Evolutionary conservation across 2,888 invertebrate genomes (phyloP).

Genomic region (Parapristionchus giblindavisi): DNA sequence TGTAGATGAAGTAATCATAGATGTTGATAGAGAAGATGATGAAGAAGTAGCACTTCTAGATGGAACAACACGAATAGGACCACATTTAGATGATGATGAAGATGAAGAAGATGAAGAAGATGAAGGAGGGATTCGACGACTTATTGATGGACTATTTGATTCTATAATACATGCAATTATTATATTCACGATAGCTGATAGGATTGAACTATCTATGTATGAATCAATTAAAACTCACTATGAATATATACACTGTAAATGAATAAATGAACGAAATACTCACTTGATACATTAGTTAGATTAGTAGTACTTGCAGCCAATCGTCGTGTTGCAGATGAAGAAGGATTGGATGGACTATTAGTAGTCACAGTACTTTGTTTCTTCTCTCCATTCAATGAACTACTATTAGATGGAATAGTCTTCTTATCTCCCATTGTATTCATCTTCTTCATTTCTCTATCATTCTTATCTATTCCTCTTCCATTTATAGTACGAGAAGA

Average conservation of each 20-base stretch:
- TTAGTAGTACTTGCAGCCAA: too few relatives aligned
- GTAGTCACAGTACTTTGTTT: too few relatives aligned
- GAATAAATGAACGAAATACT: too few relatives aligned
- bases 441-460: not conserved
- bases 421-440: conserved; percentile 2
- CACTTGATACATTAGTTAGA: too few relatives aligned
- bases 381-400: too few relatives aligned
- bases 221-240: too few relatives aligned
- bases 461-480: not conserved
- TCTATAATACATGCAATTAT: not conserved
- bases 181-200: not conserved
- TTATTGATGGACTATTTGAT: conserved; percentile 9
- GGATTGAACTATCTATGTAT: too few relatives aligned
- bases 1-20: not conserved
- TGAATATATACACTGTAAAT: too few relatives aligned
- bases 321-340: too few relatives aligned
- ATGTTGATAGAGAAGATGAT: conserved; percentile 1
- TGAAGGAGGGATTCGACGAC: conserved; percentile 12
- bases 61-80: conserved; percentile 16
- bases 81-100: not conserved
- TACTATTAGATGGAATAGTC: too few relatives aligned
- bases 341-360: too few relatives aligned
- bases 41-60: not conserved
- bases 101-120: not conserved
- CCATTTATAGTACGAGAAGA: too few relatives aligned